A percentile compares a stretch with the other conserved stretches of the same genome.
phyloP scores from a whole-genome alignment of 2,113 vertebrate species.

The Nothobranchius kuhntae region DNA sequence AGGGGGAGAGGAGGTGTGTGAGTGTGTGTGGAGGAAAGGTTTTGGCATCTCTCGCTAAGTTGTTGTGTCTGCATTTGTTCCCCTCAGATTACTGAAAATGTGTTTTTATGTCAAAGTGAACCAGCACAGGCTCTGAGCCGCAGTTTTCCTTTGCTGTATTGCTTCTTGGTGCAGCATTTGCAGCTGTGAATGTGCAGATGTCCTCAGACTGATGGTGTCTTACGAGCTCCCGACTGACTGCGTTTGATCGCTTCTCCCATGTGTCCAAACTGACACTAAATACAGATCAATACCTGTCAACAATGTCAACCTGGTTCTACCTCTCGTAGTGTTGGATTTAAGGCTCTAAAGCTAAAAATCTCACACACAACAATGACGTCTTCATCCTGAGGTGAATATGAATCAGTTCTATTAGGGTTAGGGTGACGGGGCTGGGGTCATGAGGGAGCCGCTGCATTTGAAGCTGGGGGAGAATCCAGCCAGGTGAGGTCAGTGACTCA shows the following conservation, averaged over 20 bases:
- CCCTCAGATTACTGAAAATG: constrained; percentile 32
- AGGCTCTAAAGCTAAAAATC: constrained; percentile 51
- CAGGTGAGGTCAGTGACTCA: constrained; percentile 37
- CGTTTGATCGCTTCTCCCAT: constrained; percentile 58
- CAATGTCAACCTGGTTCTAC: constrained; percentile 38
- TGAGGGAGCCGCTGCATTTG: constrained; percentile 2
- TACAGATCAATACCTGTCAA: constrained; percentile 64
- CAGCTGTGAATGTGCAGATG: neutral
- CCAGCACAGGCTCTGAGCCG: constrained; percentile 42
- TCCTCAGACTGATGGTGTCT: constrained; percentile 15
- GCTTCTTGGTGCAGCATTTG: constrained; percentile 4
- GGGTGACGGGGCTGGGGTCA: neutral
- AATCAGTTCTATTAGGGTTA: neutral
- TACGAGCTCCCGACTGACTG: constrained; percentile 23
- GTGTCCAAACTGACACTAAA: constrained; percentile 59
- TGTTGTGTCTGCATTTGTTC: constrained; percentile 54
- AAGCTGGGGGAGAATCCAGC: constrained; percentile 27
- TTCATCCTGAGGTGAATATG: no score
- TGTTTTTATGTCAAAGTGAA: neutral
- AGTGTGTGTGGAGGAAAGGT: constrained; percentile 18
- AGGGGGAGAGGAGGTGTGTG: constrained; percentile 12
- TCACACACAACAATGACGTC: constrained; percentile 61
- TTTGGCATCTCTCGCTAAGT: constrained; percentile 45
- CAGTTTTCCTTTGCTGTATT: constrained; percentile 21
- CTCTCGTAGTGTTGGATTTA: constrained; percentile 32